Percentiles rank a stretch among this genome's conserved stretches.
Evolutionary conservation across 2,888 invertebrate genomes (phyloP).

Genomic region (Lepidocyrtinus sp.): DNA sequence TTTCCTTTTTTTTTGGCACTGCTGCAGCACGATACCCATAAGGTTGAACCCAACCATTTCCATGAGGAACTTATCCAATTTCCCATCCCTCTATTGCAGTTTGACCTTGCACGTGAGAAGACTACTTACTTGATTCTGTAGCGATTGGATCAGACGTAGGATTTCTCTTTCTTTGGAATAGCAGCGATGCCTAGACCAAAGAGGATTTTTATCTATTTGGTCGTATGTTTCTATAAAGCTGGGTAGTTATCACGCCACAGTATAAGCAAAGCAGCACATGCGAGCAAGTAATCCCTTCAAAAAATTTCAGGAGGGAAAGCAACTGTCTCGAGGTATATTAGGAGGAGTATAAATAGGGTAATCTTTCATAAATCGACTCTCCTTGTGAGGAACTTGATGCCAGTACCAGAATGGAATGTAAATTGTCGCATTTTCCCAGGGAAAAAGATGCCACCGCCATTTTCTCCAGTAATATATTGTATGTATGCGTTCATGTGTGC

Average conservation of each 20-base stretch:
- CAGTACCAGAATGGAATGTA: neutral
- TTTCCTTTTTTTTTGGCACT: neutral
- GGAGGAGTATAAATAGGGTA: slow-evolving; percentile 15
- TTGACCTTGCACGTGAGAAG: neutral
- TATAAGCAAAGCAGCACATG: too few species aligned
- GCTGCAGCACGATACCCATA: neutral
- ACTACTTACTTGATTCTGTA: neutral
- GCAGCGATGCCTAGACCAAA: too few species aligned
- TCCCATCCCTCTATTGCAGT: neutral
- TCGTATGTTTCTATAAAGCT: neutral
- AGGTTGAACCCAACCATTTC: neutral
- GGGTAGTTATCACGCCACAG: slow-evolving; percentile 12
- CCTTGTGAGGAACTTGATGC: neutral
- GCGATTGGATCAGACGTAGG: neutral
- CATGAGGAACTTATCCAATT: neutral
- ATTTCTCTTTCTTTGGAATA: too few species aligned
- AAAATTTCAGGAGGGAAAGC: neutral
- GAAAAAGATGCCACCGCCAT: neutral
- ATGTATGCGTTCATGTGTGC: neutral
- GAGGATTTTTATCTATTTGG: neutral
- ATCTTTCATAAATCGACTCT: slow-evolving; percentile 37
- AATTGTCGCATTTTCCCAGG: neutral
- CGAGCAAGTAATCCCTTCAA: too few species aligned
- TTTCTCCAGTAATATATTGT: neutral
- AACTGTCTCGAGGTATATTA: neutral